These are phyloP conservation scores for Cataglyphis cursor DNA, from an alignment of 2,888 invertebrate species.

Conservation along the genomic window DNA sequence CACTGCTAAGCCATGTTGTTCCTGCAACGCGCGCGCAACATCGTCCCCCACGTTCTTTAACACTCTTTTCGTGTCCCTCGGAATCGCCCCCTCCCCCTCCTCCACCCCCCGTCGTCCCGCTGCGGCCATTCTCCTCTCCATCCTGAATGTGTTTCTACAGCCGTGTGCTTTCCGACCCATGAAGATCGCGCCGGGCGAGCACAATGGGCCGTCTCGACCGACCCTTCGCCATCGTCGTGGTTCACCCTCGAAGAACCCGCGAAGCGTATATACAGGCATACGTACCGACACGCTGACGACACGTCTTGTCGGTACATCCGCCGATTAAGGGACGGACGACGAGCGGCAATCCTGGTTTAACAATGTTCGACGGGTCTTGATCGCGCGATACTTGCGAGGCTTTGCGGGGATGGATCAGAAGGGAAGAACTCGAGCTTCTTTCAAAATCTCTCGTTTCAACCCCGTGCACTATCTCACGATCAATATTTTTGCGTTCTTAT, in stretches of 20 bases:
- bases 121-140: conserved; percentile 59
- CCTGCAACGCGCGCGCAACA: conserved; percentile 16
- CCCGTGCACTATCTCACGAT: neutral
- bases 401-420: conserved; percentile 15
- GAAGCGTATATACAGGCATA: conserved; percentile 39
- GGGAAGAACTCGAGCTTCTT: neutral
- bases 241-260: conserved; percentile 43
- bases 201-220: conserved; percentile 65
- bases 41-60: conserved; percentile 61
- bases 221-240: conserved; percentile 48
- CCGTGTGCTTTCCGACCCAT: conserved; percentile 56
- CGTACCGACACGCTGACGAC: conserved; percentile 53
- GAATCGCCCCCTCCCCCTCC: conserved; percentile 25
- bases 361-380: conserved; percentile 27
- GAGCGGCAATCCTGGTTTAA: conserved; percentile 44
- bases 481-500: neutral
- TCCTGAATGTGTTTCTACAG: conserved; percentile 62
- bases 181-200: conserved; percentile 59
- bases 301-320: conserved; percentile 54
- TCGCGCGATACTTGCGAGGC: conserved; percentile 18
- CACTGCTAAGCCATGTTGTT: neutral
- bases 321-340: conserved; percentile 51
- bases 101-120: neutral
- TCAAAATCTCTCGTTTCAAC: conserved; percentile 13
- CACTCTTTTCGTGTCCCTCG: conserved; percentile 55